These are phyloP conservation scores for Penaeus indicus DNA, from an alignment of 1,140 invertebrate species.

Conservation along the genomic window DNA sequence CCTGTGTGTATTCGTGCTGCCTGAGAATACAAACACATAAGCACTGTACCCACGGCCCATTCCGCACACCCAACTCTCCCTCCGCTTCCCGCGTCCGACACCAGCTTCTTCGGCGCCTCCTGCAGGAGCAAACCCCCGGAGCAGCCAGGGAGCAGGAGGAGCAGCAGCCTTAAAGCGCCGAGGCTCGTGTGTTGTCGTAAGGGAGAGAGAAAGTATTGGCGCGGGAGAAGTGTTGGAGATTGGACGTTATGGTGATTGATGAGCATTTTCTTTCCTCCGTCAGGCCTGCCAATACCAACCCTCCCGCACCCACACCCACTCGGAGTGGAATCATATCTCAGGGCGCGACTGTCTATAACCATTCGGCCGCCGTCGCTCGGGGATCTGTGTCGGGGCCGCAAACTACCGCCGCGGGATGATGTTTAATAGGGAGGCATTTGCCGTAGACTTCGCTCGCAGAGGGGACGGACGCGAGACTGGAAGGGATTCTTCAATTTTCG, in stretches of 20 bases:
- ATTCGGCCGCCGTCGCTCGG: not conserved
- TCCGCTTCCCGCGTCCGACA: too few relatives aligned
- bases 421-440: not conserved
- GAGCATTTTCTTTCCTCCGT: slow-evolving; percentile 47
- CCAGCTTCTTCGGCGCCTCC: too few relatives aligned
- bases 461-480: too few relatives aligned
- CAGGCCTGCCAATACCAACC: slow-evolving; percentile 59
- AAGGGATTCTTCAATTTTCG: too few relatives aligned
- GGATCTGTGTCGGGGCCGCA: not conserved
- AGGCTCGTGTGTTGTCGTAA: too few relatives aligned
- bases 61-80: too few relatives aligned
- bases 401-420: too few relatives aligned
- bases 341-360: slow-evolving; percentile 43
- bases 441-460: not conserved
- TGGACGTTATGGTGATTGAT: slow-evolving; percentile 61
- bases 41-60: too few relatives aligned
- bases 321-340: slow-evolving; percentile 57
- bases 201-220: slow-evolving; percentile 13
- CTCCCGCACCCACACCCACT: slow-evolving; percentile 50
- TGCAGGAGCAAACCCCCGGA: too few relatives aligned
- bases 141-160: not conserved
- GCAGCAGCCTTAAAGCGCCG: not conserved
- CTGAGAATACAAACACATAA: not conserved
- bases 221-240: slow-evolving; percentile 43
- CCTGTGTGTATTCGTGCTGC: too few relatives aligned